Base-by-base conservation (phyloP, 2,888 invertebrate genomes). In the Craniophora ligustri region DNA sequence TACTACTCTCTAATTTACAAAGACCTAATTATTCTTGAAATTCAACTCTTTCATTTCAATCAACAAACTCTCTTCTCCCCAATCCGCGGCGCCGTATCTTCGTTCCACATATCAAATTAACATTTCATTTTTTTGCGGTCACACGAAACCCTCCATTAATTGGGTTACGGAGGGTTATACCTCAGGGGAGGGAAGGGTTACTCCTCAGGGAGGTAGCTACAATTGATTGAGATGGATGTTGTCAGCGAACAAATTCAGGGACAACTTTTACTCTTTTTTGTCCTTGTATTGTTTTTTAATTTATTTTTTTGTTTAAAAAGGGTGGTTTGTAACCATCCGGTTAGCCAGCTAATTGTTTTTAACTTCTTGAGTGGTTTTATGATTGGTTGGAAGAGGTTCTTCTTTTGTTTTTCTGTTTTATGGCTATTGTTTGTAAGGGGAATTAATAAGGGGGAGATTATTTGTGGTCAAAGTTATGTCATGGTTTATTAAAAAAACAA, bases 141-240 rank as follows among this genome's bases (percentile, higher is more conserved):
- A 86, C 77, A 78, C 72, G 85, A 81, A 82, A 72, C 87, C 89
- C 91, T 81, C 79, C 78, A 85, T 88, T 92, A 92, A 92, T 92
- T 92, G 90, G 92, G 92, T 92, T 92, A 92, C 76, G 74, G 84
- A 85, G 88, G 88, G 88, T 76, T 81, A 64, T 67, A 76, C 77
- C 89, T 83, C 86, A 31, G 60, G 89, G 86, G 89, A 87, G 78
- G 68, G 84, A 91, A 91, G 92, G 92, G 92, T 91, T 91, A 81
- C 77, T 86, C 91, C 89, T 89, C 79, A 70, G 91, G 88, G 92
- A 91, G 66, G 71, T 71, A 28, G 72, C 75, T 72, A 70, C 83
- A 84, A 92, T 92, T 92, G 92, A 92, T 93, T 90, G 92, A 91
- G 92, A 93, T 90, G 88, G 89, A 92, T 92, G 85, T 88, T 89